phyloP scores from a whole-genome alignment of 2,888 invertebrate species.

The Crocallis elinguaria region DNA sequence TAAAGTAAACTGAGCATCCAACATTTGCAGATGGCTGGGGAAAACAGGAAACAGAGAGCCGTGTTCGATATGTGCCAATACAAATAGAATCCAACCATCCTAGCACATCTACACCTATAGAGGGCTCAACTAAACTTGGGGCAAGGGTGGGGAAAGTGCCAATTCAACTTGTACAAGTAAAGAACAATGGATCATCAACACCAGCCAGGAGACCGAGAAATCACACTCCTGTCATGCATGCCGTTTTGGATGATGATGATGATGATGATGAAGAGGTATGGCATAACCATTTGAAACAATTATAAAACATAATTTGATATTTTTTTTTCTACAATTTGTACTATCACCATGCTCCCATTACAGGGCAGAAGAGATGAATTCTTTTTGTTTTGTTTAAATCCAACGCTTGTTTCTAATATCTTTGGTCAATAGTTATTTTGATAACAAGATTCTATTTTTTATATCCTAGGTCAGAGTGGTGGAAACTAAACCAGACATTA shows the following conservation, averaged over 20 bases:
- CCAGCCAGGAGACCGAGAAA: slow-evolving; percentile 61
- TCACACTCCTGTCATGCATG: slow-evolving; percentile 61
- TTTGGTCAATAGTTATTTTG: too few species aligned
- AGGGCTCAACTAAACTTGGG: slow-evolving; percentile 43
- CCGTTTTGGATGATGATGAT: slow-evolving; percentile 66
- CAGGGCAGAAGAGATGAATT: too few species aligned
- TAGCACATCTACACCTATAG: slow-evolving; percentile 77
- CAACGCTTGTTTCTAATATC: too few species aligned
- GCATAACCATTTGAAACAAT: neutral
- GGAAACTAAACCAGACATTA: slow-evolving; percentile 56
- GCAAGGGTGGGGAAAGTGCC: slow-evolving; percentile 56
- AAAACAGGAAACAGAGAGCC: slow-evolving; percentile 43
- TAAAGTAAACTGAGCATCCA: too few species aligned
- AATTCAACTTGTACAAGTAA: slow-evolving; percentile 56
- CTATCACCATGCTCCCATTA: too few species aligned
- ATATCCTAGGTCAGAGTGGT: slow-evolving; percentile 68
- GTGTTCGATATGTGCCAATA: slow-evolving; percentile 74
- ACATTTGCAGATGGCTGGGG: slow-evolving; percentile 54
- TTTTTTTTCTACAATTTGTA: too few species aligned
- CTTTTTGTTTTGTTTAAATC: too few species aligned
- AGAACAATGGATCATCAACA: slow-evolving; percentile 57
- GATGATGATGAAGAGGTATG: slow-evolving; percentile 50
- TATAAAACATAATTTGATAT: too few species aligned
- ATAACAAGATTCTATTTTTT: neutral
- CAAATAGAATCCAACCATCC: slow-evolving; percentile 67